Percentiles rank a stretch among this genome's conserved stretches.
These are phyloP conservation scores for Melanerpes formicivorus DNA, from an alignment of 2,113 vertebrate genomes.

Conservation along the genomic window DNA sequence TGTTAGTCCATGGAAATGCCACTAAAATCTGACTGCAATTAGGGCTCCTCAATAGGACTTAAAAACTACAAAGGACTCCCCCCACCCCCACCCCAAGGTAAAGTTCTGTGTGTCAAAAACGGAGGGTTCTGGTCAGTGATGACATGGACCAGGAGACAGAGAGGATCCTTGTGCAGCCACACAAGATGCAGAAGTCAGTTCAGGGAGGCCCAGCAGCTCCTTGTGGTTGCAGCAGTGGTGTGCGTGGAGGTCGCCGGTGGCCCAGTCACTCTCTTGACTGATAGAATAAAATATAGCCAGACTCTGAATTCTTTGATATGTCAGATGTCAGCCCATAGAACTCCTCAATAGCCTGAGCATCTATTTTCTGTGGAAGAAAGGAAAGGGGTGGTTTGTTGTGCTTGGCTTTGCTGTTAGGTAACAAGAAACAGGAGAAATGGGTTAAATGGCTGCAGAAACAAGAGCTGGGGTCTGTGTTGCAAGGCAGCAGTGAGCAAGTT, in stretches of 20 bases:
- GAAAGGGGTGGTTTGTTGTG: no score
- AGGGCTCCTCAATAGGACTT: conserved; percentile 56
- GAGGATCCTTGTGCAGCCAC: background rate
- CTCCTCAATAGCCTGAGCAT: conserved; percentile 98
- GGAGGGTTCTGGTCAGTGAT: background rate
- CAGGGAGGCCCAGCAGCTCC: conserved; percentile 9
- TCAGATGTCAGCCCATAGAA: conserved; percentile 98
- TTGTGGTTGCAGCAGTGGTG: background rate
- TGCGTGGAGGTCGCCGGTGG: background rate
- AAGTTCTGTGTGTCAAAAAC: conserved; percentile 42
- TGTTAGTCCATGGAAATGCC: conserved; percentile 59
- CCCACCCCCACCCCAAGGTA: background rate
- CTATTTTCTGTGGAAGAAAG: conserved; percentile 89
- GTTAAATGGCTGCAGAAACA: background rate
- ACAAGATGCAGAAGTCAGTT: conserved; percentile 5
- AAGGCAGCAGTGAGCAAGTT: background rate
- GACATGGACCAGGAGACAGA: conserved; percentile 17
- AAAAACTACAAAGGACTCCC: conserved; percentile 30
- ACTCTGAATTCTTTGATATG: conserved; percentile 99
- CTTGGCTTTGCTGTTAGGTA: background rate
- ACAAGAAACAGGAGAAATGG: background rate
- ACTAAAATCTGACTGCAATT: conserved; percentile 61
- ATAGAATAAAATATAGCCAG: conserved; percentile 99
- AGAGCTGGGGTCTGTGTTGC: background rate
- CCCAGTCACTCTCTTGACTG: conserved; percentile 92